A percentile compares a stretch with the other conserved stretches of the same genome.
These are phyloP conservation scores for Lepisosteus oculatus DNA, from an alignment of 2,113 vertebrate genomes.

Conservation along the genomic window DNA sequence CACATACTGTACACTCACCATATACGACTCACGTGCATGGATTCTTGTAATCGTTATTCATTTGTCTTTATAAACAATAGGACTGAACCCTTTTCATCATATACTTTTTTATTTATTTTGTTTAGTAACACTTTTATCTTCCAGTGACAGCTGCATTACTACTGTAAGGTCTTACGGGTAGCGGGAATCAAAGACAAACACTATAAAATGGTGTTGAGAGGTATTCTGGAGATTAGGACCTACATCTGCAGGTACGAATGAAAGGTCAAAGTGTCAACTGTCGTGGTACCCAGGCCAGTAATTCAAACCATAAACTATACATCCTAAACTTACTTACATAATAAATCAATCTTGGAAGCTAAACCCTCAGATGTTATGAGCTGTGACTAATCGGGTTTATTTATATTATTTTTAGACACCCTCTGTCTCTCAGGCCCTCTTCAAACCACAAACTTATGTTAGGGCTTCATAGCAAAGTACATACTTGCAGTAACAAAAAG, in stretches of 20 bases:
- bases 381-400: neutral
- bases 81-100: too few species aligned
- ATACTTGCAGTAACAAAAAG: neutral
- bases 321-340: slow-evolving; percentile 67
- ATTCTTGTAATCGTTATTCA: too few species aligned
- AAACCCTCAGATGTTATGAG: neutral
- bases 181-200: neutral
- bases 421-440: neutral
- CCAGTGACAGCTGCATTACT: neutral
- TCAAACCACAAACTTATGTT: neutral
- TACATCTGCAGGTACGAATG: slow-evolving; percentile 65
- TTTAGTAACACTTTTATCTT: neutral
- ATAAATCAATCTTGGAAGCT: slow-evolving; percentile 57
- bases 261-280: slow-evolving; percentile 65
- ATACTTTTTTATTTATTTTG: too few species aligned
- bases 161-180: neutral
- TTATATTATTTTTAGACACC: neutral
- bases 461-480: neutral
- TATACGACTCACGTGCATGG: too few species aligned
- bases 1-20: too few species aligned
- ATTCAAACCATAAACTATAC: slow-evolving; percentile 74
- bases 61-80: too few species aligned
- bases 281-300: slow-evolving; percentile 71
- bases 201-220: slow-evolving; percentile 63
- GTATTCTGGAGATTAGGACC: slow-evolving; percentile 59